Evolutionary conservation across 2,113 vertebrate species (phyloP), one percentile per base, ranked within the genome.

Genomic region (Rutilus rutilus): DNA sequence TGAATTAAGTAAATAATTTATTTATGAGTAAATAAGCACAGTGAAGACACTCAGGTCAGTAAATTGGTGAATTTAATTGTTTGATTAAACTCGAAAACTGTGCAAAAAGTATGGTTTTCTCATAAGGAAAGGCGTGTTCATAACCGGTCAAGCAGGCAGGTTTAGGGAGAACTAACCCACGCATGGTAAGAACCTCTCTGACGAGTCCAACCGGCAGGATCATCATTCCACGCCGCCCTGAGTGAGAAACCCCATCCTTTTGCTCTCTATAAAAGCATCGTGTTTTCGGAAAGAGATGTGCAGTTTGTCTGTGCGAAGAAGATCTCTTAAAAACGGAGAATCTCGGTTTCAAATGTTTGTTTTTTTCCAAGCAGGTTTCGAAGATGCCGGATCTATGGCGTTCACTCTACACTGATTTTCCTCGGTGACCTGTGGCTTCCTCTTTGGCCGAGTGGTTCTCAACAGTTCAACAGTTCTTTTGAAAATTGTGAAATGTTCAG

Each of bases 401-500:
- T 42, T 69, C 3, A 21, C 12, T 30, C 45, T 67, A 36, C 77
- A 60, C 36, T 74, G 36, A 27, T 50, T 30, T 9, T 27, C 54
- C 11, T 25, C 71, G 15, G 36, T 79, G 11, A 57, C 60, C 50
- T 79, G 73, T 23, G 30, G 45, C 69, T 87, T 84, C 87, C 87
- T 84, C 76, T 89, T 90, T 94, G 96, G 94, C 93, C 90, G 91
- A 96, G 96, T 96, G 96, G 96, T 96, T 96, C 96, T 96, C 92
- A 94, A 94, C 95, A 96, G 96, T 96, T 96, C 96, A 96, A 96
- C 96, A 96, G 96, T 96, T 96, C 95, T 95, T 96, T 94, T 91
- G 92, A 91, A 94, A 95, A 96, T 96, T 96, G 96, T 96, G 96
- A 96, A 96, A 96, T 96, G 96, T 96, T 96, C 96, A 96, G 96